Base-by-base conservation (phyloP, 2,888 invertebrate species). In the Formica aserva region DNA sequence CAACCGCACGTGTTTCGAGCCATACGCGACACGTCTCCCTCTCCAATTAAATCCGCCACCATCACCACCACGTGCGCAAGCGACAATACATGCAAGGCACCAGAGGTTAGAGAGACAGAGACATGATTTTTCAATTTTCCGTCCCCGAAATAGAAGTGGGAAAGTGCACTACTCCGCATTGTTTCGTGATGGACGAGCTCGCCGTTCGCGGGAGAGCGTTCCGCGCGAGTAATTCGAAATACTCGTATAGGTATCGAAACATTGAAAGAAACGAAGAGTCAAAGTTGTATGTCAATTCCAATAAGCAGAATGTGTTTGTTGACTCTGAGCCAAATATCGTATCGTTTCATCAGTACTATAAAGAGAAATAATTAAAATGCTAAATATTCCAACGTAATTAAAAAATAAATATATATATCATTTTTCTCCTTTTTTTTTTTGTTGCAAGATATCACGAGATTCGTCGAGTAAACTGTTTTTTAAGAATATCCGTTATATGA, bases 41-140 rank as follows among this genome's bases (percentile, higher is more conserved):
- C 35, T 18, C 32, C 74, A 32, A 72, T 60, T 74, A 74, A 72
- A 72, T 72, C 57, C 74, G 69, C 80, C 62, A 57, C 55, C 65
- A 60, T n/a, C 48, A 52, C 48, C 48, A 48, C 57, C 32, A 29
- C 38, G 48, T 69, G 66, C 71, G 26, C 66, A 45, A 67, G 76
- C 76, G 26, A 66, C 66, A 48, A 32, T 29, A 52, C 89, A 89
- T 90, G 89, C 93, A 91, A 91, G 90, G 90, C 88, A 91, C 87
- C 91, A 91, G 90, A 91, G 83, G 87, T 92, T 91, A 93, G 92
- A 92, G 92, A 92, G 93, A 93, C 94, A 94, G 93, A 94, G 93
- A 94, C 92, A 92, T 90, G 91, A 92, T 90, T 88, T 91, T 75
- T 84, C 82, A 82, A 86, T 88, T 86, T 87, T 83, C 86, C 85